Conservation (phyloP, 2,113 vertebrate genomes). For the Porphyrio hochstetteri region DNA sequence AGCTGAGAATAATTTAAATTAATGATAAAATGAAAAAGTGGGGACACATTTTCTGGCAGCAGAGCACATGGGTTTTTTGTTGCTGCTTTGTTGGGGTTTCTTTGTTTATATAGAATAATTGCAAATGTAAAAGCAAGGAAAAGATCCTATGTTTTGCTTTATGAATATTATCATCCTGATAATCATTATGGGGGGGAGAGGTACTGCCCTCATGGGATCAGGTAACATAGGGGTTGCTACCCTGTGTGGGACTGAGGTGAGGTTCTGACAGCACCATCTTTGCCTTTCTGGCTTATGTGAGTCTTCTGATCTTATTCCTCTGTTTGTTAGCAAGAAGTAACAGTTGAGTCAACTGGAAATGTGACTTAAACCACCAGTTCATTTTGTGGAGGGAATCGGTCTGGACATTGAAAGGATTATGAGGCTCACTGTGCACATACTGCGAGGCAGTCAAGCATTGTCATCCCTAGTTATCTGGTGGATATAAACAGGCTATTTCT, state of each 20-base stretch:
- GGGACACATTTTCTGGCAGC: not conserved
- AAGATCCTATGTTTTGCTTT: not conserved
- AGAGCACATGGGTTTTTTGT: not conserved
- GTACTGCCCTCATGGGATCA: not conserved
- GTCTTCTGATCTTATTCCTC: not conserved
- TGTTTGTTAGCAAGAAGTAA: not conserved
- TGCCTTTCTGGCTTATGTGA: fast-evolving
- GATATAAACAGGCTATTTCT: not conserved
- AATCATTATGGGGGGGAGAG: not conserved
- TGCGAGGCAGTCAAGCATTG: not conserved
- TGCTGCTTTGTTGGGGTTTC: fast-evolving
- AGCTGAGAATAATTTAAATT: not conserved
- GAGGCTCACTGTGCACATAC: not conserved
- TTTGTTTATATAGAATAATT: not conserved
- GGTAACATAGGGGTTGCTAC: fast-evolving
- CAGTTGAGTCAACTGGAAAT: not conserved
- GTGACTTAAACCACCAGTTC: not conserved
- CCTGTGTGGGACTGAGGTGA: not conserved
- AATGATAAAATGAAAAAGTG: not conserved
- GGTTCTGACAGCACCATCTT: not conserved
- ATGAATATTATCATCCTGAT: not conserved
- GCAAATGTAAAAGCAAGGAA: not conserved
- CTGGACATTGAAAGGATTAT: not conserved
- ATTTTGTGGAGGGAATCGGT: not conserved
- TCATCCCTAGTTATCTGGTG: not conserved